These are phyloP conservation scores for Drosophila fulvimacula DNA, from an alignment of 2,888 invertebrate genomes.

Conservation along the genomic window DNA sequence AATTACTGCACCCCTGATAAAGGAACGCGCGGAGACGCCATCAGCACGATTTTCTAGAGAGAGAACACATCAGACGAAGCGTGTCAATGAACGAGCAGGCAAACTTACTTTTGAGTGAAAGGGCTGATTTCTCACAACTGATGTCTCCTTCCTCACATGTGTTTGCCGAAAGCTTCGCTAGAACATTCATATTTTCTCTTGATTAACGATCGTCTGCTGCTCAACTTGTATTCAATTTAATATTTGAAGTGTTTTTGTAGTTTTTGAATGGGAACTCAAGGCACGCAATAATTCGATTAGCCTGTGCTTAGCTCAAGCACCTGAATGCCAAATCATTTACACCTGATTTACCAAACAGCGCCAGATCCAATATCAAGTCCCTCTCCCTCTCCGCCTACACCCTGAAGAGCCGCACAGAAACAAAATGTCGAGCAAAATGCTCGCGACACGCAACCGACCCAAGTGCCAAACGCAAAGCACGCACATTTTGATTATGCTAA, in stretches of 20 bases:
- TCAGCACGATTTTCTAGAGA: constrained; percentile 20
- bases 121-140: not conserved
- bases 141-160: constrained; percentile 32
- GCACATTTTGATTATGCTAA: constrained; percentile 77
- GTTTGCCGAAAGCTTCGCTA: constrained; percentile 1
- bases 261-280: constrained; percentile 33
- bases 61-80: not conserved
- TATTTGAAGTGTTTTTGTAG: not conserved
- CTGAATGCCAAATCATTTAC: constrained; percentile 66
- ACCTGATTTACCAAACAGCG: constrained; percentile 63
- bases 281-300: constrained; percentile 54
- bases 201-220: not conserved
- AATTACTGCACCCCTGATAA: constrained; percentile 1
- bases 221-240: not conserved
- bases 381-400: constrained; percentile 13
- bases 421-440: constrained; percentile 42
- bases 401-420: constrained; percentile 9
- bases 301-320: constrained; percentile 29
- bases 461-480: constrained; percentile 54
- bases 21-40: accelerated
- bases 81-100: not conserved
- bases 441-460: constrained; percentile 59
- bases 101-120: constrained; percentile 13
- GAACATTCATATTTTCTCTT: constrained; percentile 26
- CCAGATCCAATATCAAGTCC: constrained; percentile 5